Conservation (phyloP, 2,888 invertebrate species). For the Lingula anatina region DNA sequence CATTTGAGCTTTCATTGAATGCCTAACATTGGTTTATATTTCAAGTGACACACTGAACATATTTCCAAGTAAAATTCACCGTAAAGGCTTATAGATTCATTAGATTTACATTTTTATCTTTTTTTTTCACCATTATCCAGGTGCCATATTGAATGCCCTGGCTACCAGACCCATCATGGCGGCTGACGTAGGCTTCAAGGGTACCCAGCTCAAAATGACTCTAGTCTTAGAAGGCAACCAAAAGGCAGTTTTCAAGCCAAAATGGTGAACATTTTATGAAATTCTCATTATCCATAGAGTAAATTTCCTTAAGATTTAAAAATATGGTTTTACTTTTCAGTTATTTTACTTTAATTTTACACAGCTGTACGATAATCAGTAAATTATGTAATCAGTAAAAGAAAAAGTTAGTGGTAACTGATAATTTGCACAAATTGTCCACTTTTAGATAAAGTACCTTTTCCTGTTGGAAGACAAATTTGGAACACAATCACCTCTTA, state of each 20-base stretch:
- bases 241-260: slow-evolving; percentile 83
- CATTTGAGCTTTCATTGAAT: background rate
- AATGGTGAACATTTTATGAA: slow-evolving; percentile 63
- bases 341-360: background rate
- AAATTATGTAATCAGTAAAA: no score
- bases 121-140: slow-evolving; percentile 16
- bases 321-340: background rate
- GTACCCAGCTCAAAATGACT: slow-evolving; percentile 85
- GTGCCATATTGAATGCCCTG: slow-evolving; percentile 42
- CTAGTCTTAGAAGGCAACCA: slow-evolving; percentile 72
- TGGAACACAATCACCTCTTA: no score
- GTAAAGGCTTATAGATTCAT: background rate
- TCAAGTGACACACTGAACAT: background rate
- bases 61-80: background rate
- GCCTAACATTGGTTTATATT: background rate
- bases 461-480: no score
- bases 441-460: no score
- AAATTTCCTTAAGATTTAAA: background rate
- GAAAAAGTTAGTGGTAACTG: no score
- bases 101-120: background rate
- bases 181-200: slow-evolving; percentile 75
- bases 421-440: no score
- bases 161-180: slow-evolving; percentile 36
- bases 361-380: no score
- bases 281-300: background rate